Percentiles rank a stretch among this genome's conserved stretches.
These are phyloP conservation scores for Drosophila helvetica DNA, from an alignment of 2,888 invertebrate genomes.

Conservation along the genomic window DNA sequence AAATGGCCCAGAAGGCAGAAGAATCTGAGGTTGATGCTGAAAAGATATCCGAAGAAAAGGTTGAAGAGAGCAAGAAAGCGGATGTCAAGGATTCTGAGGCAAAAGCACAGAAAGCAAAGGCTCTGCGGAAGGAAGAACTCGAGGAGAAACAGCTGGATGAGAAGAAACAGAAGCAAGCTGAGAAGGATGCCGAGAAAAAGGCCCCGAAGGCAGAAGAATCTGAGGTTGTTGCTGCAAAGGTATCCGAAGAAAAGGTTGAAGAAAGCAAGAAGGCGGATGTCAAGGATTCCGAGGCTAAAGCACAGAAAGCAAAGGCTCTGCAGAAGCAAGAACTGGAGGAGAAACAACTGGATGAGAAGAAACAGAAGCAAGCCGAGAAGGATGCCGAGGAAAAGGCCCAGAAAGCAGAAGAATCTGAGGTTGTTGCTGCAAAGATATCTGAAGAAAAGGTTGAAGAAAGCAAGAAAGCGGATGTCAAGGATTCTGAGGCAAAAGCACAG, in stretches of 20 bases:
- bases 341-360: conserved; percentile 29
- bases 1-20: not conserved
- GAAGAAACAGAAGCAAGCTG: not conserved
- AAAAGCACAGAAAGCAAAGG: conserved; percentile 6
- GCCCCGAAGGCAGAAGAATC: not conserved
- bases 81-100: conserved; percentile 7
- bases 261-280: conserved; percentile 14
- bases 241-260: not conserved
- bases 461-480: conserved; percentile 11
- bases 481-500: conserved; percentile 5
- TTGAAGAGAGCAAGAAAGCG: conserved; percentile 26
- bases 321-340: conserved; percentile 22
- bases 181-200: not conserved
- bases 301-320: conserved; percentile 25
- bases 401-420: conserved; percentile 11
- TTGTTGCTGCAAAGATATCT: not conserved
- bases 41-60: conserved; percentile 23
- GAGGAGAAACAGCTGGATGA: conserved; percentile 26
- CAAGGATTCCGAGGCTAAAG: conserved; percentile 37
- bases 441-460: not conserved
- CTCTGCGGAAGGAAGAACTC: conserved; percentile 1
- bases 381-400: conserved; percentile 5
- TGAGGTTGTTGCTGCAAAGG: not conserved
- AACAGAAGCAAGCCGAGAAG: conserved; percentile 33
- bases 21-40: not conserved